phyloP scores from a whole-genome alignment of 2,888 invertebrate species.

The Brachynemurus nebulosus region DNA sequence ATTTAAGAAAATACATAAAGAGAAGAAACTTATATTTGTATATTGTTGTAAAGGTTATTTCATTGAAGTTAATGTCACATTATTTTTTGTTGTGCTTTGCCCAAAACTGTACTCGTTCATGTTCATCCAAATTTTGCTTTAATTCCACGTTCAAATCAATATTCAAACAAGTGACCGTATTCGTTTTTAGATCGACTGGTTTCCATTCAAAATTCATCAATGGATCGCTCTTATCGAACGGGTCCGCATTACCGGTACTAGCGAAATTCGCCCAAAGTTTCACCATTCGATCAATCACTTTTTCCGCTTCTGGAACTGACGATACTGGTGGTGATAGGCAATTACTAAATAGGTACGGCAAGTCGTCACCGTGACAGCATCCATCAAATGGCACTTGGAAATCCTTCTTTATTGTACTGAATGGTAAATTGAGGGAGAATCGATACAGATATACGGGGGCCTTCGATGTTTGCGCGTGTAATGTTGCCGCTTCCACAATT shows the following conservation, averaged over 20 bases:
- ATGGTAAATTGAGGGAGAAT: not conserved
- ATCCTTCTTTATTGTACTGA: not conserved
- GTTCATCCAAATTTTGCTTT: not conserved
- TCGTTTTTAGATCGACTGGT: not conserved
- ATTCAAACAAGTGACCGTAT: not conserved
- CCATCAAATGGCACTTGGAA: not conserved
- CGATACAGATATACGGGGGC: not conserved
- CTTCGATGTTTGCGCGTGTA: not conserved
- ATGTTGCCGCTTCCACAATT: not conserved
- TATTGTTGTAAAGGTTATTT: too few relatives aligned
- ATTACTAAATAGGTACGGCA: not conserved
- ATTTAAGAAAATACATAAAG: too few relatives aligned
- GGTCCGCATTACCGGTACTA: not conserved
- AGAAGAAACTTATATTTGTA: too few relatives aligned
- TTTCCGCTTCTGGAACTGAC: not conserved
- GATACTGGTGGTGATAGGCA: not conserved
- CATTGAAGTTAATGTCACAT: too few relatives aligned
- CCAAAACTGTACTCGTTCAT: not conserved
- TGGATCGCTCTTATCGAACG: not conserved
- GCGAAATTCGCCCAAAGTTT: not conserved
- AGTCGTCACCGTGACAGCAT: not conserved
- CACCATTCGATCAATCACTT: not conserved
- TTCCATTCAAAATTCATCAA: not conserved
- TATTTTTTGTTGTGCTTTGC: too few relatives aligned
- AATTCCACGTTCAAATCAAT: not conserved